A percentile compares a stretch with the other conserved stretches of the same genome.
Evolutionary conservation across 2,113 vertebrate species (phyloP).

Genomic region (Bubo scandiacus): DNA sequence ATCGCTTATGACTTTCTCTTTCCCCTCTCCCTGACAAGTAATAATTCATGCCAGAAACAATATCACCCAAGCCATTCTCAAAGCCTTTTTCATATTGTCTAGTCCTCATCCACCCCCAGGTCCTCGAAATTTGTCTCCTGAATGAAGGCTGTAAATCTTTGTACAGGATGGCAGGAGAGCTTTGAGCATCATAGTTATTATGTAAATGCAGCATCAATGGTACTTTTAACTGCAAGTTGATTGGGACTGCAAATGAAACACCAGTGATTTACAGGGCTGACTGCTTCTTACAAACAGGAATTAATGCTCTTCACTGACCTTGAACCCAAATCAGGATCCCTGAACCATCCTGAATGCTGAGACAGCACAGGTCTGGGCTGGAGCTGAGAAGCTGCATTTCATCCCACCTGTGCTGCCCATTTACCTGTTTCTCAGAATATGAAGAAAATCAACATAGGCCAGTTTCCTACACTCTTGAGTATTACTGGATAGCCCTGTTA

Average conservation of each 20-base stretch:
- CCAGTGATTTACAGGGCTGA: neutral
- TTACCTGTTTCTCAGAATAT: neutral
- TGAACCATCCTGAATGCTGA: neutral
- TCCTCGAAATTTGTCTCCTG: neutral
- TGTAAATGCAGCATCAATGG: neutral
- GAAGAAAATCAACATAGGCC: neutral
- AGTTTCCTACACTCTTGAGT: neutral
- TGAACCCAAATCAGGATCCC: neutral
- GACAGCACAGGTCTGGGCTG: neutral
- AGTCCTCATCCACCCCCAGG: neutral
- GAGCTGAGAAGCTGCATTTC: neutral
- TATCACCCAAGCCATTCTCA: conserved; percentile 3
- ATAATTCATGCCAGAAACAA: conserved; percentile 9
- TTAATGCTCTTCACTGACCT: neutral
- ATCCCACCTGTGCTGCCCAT: neutral
- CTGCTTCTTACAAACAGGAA: neutral
- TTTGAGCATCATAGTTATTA: neutral
- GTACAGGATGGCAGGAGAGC: neutral
- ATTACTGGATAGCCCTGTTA: neutral
- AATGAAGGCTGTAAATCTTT: conserved; percentile 28
- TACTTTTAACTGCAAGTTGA: conserved; percentile 10
- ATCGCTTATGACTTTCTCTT: neutral
- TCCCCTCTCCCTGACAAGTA: neutral
- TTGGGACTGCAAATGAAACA: neutral
- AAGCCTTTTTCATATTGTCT: conserved; percentile 6